Evolutionary conservation across 2,113 vertebrate species (phyloP).

Genomic region (Crotalus tigris): DNA sequence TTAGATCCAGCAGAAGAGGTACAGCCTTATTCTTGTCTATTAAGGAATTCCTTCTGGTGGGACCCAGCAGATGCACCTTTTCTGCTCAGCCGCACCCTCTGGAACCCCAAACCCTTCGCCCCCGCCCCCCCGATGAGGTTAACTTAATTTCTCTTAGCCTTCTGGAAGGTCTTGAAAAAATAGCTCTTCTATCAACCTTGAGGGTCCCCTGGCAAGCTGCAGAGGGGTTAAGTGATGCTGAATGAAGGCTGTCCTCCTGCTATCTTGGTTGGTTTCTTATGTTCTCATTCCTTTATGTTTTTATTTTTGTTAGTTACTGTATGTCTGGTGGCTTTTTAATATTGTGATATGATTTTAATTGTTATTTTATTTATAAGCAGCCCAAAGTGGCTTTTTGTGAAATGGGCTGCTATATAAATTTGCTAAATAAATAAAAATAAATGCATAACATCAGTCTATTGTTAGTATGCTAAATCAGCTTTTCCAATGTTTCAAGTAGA

Average conservation of each 20-base stretch:
- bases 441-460: not conserved
- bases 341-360: not conserved
- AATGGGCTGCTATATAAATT: not conserved
- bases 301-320: too few species aligned
- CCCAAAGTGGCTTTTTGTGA: not conserved
- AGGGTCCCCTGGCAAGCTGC: not conserved
- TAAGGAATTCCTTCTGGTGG: not conserved
- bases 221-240: not conserved
- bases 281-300: not conserved
- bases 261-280: not conserved
- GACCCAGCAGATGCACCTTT: not conserved
- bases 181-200: not conserved
- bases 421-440: not conserved
- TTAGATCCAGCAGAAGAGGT: not conserved
- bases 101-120: not conserved
- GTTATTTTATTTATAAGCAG: not conserved
- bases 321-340: not conserved
- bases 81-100: not conserved
- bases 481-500: not conserved
- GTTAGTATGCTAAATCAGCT: not conserved
- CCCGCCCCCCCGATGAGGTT: not conserved
- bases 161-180: not conserved
- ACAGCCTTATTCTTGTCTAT: not conserved
- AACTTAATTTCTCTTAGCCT: not conserved
- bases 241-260: not conserved